phyloP scores from a whole-genome alignment of 2,113 vertebrate species.

The Chlamydotis undulata region DNA sequence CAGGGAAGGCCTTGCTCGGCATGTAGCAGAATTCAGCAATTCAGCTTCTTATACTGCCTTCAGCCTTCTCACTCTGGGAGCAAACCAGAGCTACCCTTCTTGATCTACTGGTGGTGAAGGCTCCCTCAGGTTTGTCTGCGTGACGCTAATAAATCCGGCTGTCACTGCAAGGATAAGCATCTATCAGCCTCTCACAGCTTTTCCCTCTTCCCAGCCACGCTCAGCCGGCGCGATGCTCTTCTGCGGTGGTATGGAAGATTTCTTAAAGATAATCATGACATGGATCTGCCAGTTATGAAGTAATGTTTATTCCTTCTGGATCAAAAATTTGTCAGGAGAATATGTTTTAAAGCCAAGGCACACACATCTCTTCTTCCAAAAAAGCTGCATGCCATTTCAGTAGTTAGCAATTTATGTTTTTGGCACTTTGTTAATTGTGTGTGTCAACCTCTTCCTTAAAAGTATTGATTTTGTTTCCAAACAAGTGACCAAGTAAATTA shows the following conservation, averaged over 20 bases:
- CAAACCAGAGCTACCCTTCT: neutral
- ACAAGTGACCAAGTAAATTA: neutral
- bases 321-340: neutral
- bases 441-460: neutral
- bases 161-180: neutral
- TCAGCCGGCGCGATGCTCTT: neutral
- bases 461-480: neutral
- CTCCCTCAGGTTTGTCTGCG: neutral
- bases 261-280: neutral
- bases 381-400: neutral
- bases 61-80: neutral
- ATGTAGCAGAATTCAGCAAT: neutral
- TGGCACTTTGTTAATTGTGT: neutral
- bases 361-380: neutral
- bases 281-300: neutral
- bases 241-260: neutral
- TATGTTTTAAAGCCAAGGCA: neutral
- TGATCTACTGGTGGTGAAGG: accelerated
- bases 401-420: neutral
- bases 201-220: neutral
- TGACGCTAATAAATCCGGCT: accelerated
- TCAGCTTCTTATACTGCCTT: neutral
- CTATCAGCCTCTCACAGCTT: neutral
- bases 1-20: neutral
- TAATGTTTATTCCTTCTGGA: neutral